phyloP scores from a whole-genome alignment of 2,888 invertebrate species.

The Pharmacophagus antenor region DNA sequence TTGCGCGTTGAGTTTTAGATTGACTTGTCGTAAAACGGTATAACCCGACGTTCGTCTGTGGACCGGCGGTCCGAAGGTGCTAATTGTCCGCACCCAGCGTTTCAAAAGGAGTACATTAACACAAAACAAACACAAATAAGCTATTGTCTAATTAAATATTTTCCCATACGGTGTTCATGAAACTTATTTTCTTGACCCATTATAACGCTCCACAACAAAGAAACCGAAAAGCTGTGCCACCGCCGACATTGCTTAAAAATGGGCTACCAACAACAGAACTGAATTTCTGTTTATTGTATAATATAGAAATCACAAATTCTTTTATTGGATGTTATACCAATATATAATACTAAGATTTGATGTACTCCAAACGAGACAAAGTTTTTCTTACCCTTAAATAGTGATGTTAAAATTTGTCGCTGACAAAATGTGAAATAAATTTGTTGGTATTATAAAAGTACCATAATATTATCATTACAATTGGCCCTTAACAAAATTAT shows the following conservation, averaged over 20 bases:
- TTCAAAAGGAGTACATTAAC: constrained; percentile 76
- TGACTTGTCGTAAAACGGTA: constrained; percentile 69
- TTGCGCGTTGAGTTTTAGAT: constrained; percentile 48
- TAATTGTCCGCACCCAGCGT: constrained; percentile 65
- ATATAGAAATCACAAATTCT: too few relatives aligned
- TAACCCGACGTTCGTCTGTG: constrained; percentile 44
- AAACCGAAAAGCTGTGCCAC: constrained; percentile 50
- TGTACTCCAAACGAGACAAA: too few relatives aligned
- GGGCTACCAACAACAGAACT: background rate
- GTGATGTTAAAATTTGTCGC: too few relatives aligned
- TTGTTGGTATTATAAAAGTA: too few relatives aligned
- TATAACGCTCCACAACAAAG: constrained; percentile 59
- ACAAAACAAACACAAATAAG: constrained; percentile 79
- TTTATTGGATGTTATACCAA: too few relatives aligned
- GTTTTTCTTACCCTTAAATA: too few relatives aligned
- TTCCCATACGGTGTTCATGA: constrained; percentile 63
- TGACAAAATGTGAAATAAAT: too few relatives aligned
- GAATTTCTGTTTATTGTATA: background rate
- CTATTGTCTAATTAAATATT: constrained; percentile 80
- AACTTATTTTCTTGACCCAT: constrained; percentile 46
- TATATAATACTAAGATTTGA: too few relatives aligned
- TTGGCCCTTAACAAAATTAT: too few relatives aligned
- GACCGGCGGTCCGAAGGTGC: constrained; percentile 69
- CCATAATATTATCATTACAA: too few relatives aligned
- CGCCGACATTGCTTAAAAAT: constrained; percentile 42